Conservation (phyloP, 2,888 invertebrate genomes). For the Congeria kusceri region DNA sequence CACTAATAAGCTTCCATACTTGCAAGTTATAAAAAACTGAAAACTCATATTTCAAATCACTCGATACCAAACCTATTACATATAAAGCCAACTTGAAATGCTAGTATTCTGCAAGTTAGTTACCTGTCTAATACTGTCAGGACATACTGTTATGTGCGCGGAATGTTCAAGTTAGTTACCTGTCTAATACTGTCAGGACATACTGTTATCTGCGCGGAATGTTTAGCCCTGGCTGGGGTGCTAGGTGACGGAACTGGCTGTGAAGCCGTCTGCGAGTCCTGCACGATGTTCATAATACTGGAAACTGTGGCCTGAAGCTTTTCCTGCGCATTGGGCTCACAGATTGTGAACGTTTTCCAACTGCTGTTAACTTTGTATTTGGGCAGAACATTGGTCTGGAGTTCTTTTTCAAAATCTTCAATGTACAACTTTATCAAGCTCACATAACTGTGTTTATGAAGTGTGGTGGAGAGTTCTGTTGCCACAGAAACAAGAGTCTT, state of each 20-base stretch:
- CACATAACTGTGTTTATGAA: slow-evolving; percentile 27
- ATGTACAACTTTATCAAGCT: slow-evolving; percentile 41
- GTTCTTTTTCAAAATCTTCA: slow-evolving; percentile 15
- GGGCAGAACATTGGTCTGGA: slow-evolving; percentile 8
- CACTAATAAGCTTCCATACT: too few relatives aligned
- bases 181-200: slow-evolving; percentile 44
- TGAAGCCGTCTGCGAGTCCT: not conserved
- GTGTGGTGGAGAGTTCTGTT: not conserved
- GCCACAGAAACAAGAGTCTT: slow-evolving; percentile 27
- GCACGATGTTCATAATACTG: too few relatives aligned
- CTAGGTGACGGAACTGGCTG: too few relatives aligned
- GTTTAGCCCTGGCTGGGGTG: slow-evolving; percentile 2
- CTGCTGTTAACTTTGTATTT: slow-evolving; percentile 9
- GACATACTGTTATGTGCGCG: slow-evolving; percentile 29
- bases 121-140: slow-evolving; percentile 43
- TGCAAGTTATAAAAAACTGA: too few relatives aligned
- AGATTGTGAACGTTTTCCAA: slow-evolving; percentile 42
- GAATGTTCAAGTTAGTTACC: slow-evolving; percentile 13
- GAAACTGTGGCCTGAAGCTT: not conserved
- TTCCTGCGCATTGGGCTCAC: slow-evolving; percentile 20
- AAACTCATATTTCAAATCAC: too few relatives aligned
- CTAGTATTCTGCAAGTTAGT: not conserved
- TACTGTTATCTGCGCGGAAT: slow-evolving; percentile 10
- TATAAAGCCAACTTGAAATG: not conserved
- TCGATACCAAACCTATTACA: too few relatives aligned